Evolutionary conservation across 2,888 invertebrate genomes (phyloP).

Genomic region (Epicampocera succincta): DNA sequence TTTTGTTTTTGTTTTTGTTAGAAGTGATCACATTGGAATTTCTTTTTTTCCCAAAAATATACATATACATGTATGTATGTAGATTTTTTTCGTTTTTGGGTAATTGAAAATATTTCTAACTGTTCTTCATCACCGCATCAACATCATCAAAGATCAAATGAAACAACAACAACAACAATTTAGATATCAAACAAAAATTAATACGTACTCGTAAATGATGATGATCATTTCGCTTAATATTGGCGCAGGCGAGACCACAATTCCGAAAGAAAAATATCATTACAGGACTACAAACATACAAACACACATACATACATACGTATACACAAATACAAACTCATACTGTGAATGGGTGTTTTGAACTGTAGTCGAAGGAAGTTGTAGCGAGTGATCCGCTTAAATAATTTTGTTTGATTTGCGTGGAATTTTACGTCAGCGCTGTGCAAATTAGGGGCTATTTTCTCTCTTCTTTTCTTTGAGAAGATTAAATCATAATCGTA

Average conservation of each 20-base stretch:
- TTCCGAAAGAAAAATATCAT: constrained; percentile 22
- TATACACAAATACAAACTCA: no score
- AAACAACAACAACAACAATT: constrained; percentile 43
- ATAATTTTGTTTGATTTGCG: no score
- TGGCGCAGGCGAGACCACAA: constrained; percentile 47
- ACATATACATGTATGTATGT: neutral
- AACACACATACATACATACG: no score
- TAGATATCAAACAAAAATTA: no score
- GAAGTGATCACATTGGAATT: constrained; percentile 55
- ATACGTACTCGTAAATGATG: constrained; percentile 3
- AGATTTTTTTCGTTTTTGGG: constrained; percentile 29
- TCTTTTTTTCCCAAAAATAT: constrained; percentile 7
- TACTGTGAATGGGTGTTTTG: neutral
- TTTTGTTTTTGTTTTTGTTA: constrained; percentile 23
- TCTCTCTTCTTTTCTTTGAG: no score
- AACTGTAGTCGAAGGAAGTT: no score
- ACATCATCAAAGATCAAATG: constrained; percentile 61
- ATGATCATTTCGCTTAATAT: constrained; percentile 49
- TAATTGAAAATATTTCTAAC: constrained; percentile 54
- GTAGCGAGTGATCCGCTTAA: no score
- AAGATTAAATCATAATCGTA: no score
- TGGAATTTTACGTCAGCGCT: no score
- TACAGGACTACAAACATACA: constrained; percentile 47
- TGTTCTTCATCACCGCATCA: constrained; percentile 55
- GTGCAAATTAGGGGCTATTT: no score